Evolutionary conservation across 92 coral and sea anemone species (phyloP).

Genomic region (Pocillopora meandrina): DNA sequence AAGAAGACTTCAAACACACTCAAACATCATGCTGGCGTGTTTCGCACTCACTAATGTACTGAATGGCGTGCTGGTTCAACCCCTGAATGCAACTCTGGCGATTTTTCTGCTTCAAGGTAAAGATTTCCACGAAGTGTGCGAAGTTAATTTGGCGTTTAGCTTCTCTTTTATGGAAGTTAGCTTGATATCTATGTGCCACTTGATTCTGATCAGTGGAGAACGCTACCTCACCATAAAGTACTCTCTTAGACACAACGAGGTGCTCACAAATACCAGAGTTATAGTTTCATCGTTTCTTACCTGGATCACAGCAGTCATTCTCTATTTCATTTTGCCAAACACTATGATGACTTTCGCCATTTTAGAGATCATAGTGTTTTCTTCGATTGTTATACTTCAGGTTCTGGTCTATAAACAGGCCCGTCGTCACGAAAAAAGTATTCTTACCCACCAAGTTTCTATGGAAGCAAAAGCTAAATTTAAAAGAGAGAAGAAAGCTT

Average conservation of each 20-base stretch:
- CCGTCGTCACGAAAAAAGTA: background rate
- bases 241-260: background rate
- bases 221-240: slow-evolving; percentile 3
- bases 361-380: background rate
- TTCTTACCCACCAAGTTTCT: slow-evolving; percentile 1
- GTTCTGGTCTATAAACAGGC: background rate
- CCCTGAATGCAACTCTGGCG: background rate
- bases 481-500: slow-evolving; percentile 4
- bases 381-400: background rate
- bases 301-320: background rate
- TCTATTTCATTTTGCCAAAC: too few species aligned
- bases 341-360: background rate
- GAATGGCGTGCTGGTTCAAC: background rate
- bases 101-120: slow-evolving; percentile 6
- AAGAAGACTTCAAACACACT: slow-evolving; percentile 6
- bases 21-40: slow-evolving; percentile 6
- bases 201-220: slow-evolving; percentile 3
- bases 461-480: slow-evolving; percentile 7
- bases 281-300: background rate
- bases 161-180: background rate
- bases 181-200: background rate
- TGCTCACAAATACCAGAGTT: background rate
- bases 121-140: background rate
- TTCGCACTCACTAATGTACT: background rate
- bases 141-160: background rate